These are phyloP conservation scores for Pseudocheirus occidentalis DNA, from an alignment of 2,797 vertebrate species.

Conservation along the genomic window DNA sequence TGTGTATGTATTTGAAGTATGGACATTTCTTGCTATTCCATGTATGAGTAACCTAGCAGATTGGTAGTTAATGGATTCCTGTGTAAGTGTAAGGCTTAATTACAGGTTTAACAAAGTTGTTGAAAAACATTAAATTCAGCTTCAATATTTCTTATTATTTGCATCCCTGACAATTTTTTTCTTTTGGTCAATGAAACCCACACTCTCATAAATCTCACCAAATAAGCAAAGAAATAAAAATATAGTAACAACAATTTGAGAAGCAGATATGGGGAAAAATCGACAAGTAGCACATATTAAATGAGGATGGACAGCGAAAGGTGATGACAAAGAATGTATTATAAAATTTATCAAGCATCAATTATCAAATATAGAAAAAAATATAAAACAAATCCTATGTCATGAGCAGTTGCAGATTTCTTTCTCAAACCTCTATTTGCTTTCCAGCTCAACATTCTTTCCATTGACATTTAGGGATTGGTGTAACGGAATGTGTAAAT, in stretches of 20 bases:
- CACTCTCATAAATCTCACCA: not conserved
- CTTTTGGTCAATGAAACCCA: not conserved
- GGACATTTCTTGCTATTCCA: not conserved
- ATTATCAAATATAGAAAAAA: not conserved
- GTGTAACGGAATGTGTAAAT: not conserved
- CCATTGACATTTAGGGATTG: not conserved
- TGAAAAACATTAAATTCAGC: not conserved
- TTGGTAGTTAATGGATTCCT: not conserved
- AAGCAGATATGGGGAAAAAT: not conserved
- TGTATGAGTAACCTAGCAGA: not conserved
- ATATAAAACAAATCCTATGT: not conserved
- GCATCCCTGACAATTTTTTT: not conserved
- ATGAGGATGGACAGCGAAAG: constrained; percentile 1
- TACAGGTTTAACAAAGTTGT: not conserved
- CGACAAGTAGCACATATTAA: constrained; percentile 10
- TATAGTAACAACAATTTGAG: not conserved
- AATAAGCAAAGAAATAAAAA: not conserved
- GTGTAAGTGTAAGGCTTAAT: not conserved
- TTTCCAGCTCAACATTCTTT: not conserved
- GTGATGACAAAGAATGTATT: not conserved
- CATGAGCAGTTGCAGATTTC: not conserved
- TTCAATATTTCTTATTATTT: not conserved
- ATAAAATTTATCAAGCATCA: constrained; percentile 16
- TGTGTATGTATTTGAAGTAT: not conserved
- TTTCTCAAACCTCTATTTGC: not conserved